Base-by-base conservation (phyloP, 2,888 invertebrate genomes). In the Limenitis camilla region DNA sequence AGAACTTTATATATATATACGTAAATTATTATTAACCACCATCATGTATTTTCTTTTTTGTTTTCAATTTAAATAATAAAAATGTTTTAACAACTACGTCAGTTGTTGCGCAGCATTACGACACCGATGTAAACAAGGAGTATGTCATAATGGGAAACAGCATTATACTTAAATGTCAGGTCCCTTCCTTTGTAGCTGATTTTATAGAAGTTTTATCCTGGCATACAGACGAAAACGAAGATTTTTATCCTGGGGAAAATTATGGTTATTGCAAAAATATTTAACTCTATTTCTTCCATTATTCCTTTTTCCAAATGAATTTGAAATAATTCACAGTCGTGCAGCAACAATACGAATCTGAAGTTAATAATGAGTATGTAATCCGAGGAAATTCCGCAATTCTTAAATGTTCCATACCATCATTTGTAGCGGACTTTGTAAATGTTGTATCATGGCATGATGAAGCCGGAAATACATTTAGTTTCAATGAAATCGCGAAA, bases 381-480 rank as follows among this genome's bases (percentile, higher is more conserved):
- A 96, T 96, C 72, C 92, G 94, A 65, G 96, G 96, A 66, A 96
- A 96, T 82, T 92, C 95, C 68, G 96, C 94, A 58, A 93, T 96
- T 61, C 88, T 96, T 69, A 96, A 95, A 86, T 96, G 96, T 88
- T 94, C 94, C 68, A 93, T 96, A 71, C 97, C 97, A 45, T 95
- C 95, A 59, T 97, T 96, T 84, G 96, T 96, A 58, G 94, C 95
- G 57, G 96, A 97, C 87, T 97, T 96, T 83, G 95, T 97, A 59
- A 91, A 89, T 71, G 95, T 97, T 63, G 89, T 94, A 49, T 93
- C 94, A 44, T 96, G 96, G 96, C 93, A 94, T 66, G 94, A 94
- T 63, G 93, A 95, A 81, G 90, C 91, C 65, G 91, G 90, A 63
- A 92, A 91, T 67, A 76, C 83, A 42, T 83, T 71, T 64, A 74